Conservation (phyloP, 2,113 vertebrate species). For the Stomatorhinus ivindoensis region DNA sequence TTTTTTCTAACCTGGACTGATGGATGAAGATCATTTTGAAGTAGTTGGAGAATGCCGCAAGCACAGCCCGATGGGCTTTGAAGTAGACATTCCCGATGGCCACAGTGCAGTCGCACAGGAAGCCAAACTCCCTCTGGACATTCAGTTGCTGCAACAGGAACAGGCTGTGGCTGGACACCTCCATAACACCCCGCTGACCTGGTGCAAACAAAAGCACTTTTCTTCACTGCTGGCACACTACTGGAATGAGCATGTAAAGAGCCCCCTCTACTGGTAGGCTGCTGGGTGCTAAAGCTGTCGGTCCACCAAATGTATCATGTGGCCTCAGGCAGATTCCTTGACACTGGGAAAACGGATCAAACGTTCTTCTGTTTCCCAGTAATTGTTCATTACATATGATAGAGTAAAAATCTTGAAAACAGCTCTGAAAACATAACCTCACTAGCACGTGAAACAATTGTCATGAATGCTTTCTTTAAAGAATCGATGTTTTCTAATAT, state of each 20-base stretch:
- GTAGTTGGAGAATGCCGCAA: constrained; percentile 96
- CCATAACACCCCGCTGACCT: constrained; percentile 60
- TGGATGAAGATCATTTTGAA: constrained; percentile 99
- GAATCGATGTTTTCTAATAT: neutral
- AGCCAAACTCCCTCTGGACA: constrained; percentile 92
- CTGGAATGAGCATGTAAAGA: neutral
- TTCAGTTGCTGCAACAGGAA: constrained; percentile 95
- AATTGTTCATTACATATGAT: neutral
- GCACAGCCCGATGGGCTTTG: constrained; percentile 91
- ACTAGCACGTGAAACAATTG: neutral
- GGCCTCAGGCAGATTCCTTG: neutral
- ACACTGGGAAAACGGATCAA: neutral
- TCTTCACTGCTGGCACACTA: constrained; percentile 2
- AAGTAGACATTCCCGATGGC: constrained; percentile 97
- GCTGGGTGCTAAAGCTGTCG: neutral
- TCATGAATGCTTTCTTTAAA: neutral
- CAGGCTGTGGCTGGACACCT: constrained; percentile 79
- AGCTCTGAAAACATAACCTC: neutral
- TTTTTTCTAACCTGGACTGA: constrained; percentile 76
- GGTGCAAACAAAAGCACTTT: neutral
- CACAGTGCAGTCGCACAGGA: constrained; percentile 94
- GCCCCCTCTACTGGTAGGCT: constrained; percentile 1
- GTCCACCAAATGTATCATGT: neutral
- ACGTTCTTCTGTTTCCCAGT: neutral
- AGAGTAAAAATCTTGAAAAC: neutral